These are phyloP conservation scores for Nothocercus julius DNA, from an alignment of 2,113 vertebrate genomes.

Conservation along the genomic window DNA sequence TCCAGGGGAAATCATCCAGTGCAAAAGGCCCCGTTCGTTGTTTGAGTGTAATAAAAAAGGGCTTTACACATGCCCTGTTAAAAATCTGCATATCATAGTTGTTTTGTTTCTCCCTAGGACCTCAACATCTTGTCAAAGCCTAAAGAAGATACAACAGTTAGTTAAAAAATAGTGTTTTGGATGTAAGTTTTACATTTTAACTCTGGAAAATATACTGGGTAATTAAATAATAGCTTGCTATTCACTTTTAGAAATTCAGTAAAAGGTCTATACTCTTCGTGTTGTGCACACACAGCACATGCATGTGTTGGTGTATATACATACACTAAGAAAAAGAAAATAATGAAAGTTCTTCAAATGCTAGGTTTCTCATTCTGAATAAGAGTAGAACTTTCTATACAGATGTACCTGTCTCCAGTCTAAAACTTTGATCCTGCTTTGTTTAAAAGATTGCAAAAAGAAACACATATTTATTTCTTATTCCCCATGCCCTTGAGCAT, in stretches of 20 bases:
- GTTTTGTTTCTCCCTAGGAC: not conserved
- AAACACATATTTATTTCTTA: not conserved
- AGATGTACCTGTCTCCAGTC: not conserved
- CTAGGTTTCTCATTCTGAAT: not conserved
- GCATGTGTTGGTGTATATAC: not conserved
- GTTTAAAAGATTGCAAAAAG: not conserved
- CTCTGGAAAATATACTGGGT: not conserved
- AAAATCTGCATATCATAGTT: not conserved
- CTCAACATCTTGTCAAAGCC: not conserved
- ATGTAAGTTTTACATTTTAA: not conserved
- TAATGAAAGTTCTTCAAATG: not conserved
- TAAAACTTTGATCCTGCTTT: not conserved
- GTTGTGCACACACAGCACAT: not conserved
- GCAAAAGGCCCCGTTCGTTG: not conserved
- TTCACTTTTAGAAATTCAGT: not conserved
- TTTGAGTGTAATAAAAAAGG: not conserved
- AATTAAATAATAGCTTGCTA: not conserved
- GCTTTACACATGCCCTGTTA: rapidly evolving
- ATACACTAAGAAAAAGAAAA: not conserved
- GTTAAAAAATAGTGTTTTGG: not conserved
- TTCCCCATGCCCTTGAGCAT: not conserved
- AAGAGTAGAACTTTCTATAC: not conserved
- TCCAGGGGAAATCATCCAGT: not conserved
- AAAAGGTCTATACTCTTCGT: not conserved
- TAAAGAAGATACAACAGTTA: not conserved